Percentiles rank a stretch among this genome's conserved stretches.
Conservation (phyloP, 2,888 invertebrate species). For the Meta bourneti region DNA sequence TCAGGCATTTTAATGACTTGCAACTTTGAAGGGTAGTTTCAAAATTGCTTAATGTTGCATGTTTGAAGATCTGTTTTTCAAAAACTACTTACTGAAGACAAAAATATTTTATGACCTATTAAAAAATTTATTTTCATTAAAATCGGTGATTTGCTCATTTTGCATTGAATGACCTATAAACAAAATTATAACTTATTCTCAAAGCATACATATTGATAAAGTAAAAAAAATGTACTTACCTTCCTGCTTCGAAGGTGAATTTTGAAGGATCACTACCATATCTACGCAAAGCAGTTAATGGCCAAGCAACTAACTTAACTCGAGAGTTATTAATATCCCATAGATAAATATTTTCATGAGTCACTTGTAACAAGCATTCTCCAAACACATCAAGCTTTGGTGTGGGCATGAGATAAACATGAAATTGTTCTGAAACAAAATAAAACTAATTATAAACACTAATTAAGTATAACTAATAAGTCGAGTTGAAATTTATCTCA, state of each 20-base stretch:
- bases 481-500: background rate
- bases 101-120: no score
- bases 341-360: slow-evolving; percentile 79
- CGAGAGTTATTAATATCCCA: slow-evolving; percentile 78
- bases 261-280: slow-evolving; percentile 79
- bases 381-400: slow-evolving; percentile 78
- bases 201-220: no score
- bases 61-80: no score
- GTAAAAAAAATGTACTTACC: slow-evolving; percentile 73
- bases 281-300: slow-evolving; percentile 79
- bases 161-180: no score
- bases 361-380: slow-evolving; percentile 79
- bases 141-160: no score
- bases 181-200: no score
- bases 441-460: background rate
- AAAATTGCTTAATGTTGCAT: no score
- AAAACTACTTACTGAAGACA: no score
- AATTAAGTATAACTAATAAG: background rate
- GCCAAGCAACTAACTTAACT: slow-evolving; percentile 79
- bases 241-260: slow-evolving; percentile 79
- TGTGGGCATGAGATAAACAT: slow-evolving; percentile 79
- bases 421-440: slow-evolving; percentile 78
- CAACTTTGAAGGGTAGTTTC: no score
- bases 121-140: no score
- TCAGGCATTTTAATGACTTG: no score